A percentile compares a stretch with the other conserved stretches of the same genome.
phyloP scores from a whole-genome alignment of 2,797 vertebrate genomes.

The Botia almorhae region DNA sequence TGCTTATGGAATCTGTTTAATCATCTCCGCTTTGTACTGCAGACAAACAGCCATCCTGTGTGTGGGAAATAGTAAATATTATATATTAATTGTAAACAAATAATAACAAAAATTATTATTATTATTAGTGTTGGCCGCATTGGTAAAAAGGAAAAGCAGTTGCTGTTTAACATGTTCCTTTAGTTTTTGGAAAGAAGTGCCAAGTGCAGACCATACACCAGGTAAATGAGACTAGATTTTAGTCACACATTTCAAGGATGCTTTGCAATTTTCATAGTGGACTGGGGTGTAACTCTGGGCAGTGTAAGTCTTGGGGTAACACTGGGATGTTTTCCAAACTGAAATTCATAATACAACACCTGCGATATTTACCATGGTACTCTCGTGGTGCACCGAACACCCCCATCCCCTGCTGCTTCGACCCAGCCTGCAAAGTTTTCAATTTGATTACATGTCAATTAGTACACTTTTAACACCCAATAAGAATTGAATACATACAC shows the following conservation, averaged over 20 bases:
- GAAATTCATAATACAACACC: too few species aligned
- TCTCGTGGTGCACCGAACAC: too few species aligned
- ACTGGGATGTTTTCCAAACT: too few species aligned
- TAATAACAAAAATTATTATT: neutral
- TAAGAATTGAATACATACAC: too few species aligned
- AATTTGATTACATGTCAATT: too few species aligned
- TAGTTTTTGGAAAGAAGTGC: neutral
- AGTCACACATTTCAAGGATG: constrained; percentile 17
- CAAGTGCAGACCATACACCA: neutral
- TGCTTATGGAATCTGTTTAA: neutral
- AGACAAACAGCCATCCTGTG: neutral
- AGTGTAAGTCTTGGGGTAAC: too few species aligned
- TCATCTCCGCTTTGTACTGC: neutral
- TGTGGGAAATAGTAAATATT: neutral
- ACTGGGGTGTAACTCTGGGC: neutral
- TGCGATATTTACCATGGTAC: too few species aligned
- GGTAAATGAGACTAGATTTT: neutral
- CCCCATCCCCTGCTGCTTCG: too few species aligned
- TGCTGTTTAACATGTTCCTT: neutral
- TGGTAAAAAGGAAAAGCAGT: neutral
- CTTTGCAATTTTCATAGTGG: constrained; percentile 5
- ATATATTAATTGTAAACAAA: neutral
- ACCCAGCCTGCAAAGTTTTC: too few species aligned
- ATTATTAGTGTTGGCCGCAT: neutral
- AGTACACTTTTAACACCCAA: too few species aligned